These are phyloP conservation scores for Acanthosepion esculentum DNA, from an alignment of 2,888 invertebrate genomes.

Conservation along the genomic window DNA sequence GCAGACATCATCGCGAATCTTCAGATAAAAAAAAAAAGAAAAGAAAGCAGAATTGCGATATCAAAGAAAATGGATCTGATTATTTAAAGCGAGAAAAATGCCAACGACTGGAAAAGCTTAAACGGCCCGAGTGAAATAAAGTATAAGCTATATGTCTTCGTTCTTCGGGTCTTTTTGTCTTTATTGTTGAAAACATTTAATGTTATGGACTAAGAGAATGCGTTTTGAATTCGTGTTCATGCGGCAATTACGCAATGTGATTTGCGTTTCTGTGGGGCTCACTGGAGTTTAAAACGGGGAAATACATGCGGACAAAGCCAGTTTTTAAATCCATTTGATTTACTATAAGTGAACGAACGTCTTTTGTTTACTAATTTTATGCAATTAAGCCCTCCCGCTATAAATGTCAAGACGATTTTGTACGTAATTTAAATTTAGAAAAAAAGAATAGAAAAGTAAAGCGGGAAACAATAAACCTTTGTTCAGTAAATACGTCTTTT, in stretches of 20 bases:
- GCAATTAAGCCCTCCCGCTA: background rate
- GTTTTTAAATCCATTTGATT: background rate
- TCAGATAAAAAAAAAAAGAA: no score
- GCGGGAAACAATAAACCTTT: background rate
- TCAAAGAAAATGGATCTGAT: no score
- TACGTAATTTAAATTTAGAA: background rate
- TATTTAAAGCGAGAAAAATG: no score
- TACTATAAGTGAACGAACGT: background rate
- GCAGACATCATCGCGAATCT: no score
- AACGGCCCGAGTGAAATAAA: no score
- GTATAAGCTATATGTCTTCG: no score
- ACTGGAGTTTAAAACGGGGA: background rate
- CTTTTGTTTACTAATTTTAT: background rate
- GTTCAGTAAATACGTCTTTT: background rate
- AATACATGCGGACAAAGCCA: background rate
- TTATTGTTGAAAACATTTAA: background rate
- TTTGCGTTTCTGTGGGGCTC: background rate
- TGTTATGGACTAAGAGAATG: background rate
- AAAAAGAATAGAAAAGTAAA: background rate
- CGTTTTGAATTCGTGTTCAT: background rate
- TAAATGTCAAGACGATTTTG: background rate
- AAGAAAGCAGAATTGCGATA: no score
- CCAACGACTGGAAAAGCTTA: no score
- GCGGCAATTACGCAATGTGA: background rate
- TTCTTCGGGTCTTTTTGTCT: no score